Conservation (phyloP, 2,113 vertebrate genomes). For the Athene cunicularia region DNA sequence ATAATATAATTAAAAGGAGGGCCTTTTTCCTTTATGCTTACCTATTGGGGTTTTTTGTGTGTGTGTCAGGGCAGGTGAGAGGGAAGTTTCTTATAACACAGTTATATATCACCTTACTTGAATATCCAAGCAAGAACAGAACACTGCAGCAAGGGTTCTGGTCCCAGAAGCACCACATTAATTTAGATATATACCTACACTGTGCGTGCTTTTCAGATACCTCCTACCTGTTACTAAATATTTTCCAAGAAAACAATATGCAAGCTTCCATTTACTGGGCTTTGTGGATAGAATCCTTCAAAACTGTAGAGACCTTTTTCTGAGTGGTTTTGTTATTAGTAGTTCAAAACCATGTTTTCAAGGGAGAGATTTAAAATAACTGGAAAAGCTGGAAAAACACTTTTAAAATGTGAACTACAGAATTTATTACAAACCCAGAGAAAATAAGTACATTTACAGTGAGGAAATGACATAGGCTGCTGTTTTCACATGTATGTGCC, state of each 20-base stretch:
- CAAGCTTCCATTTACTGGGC: background rate
- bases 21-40: background rate
- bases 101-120: background rate
- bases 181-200: background rate
- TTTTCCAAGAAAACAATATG: background rate
- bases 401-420: background rate
- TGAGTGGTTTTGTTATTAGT: background rate
- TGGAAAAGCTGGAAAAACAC: background rate
- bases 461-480: background rate
- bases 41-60: background rate
- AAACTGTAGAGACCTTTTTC: background rate
- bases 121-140: background rate
- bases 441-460: conserved; percentile 30
- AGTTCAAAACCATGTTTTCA: background rate
- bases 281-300: background rate
- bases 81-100: background rate
- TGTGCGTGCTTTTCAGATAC: background rate
- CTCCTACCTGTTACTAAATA: background rate
- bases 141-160: background rate
- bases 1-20: background rate
- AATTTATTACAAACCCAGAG: conserved; percentile 3
- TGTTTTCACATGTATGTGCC: conserved; percentile 5
- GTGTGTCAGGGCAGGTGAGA: rapidly evolving
- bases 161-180: background rate
- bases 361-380: background rate